Percentiles rank a stretch among this genome's conserved stretches.
phyloP scores from a whole-genome alignment of 1,140 invertebrate genomes.

The Pygmarrhopalites habei region DNA sequence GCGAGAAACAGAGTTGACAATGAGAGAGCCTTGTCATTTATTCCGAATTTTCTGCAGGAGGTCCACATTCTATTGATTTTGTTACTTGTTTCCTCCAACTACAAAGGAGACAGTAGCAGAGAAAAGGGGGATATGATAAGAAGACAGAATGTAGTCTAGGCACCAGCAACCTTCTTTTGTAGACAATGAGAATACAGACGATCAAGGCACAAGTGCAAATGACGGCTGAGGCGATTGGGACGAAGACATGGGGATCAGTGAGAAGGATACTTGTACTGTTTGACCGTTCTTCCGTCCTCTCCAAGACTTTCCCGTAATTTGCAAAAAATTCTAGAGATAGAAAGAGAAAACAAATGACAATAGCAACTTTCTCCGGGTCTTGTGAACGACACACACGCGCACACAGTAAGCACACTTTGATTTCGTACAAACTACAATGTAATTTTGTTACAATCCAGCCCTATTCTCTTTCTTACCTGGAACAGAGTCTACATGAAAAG shows the following conservation, averaged over 20 bases:
- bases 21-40: too few species aligned
- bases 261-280: constrained; percentile 11
- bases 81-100: too few species aligned
- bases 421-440: too few species aligned
- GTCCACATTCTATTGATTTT: too few species aligned
- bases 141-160: too few species aligned
- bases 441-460: too few species aligned
- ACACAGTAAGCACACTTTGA: too few species aligned
- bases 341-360: background rate
- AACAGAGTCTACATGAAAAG: constrained; percentile 27
- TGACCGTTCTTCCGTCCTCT: constrained; percentile 16
- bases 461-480: constrained; percentile 23
- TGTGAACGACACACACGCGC: too few species aligned
- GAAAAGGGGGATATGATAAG: background rate
- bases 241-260: constrained; percentile 32
- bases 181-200: constrained; percentile 33
- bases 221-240: constrained; percentile 34
- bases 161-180: constrained; percentile 28
- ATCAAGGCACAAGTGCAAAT: constrained; percentile 31
- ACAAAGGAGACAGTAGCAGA: too few species aligned
- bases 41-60: too few species aligned
- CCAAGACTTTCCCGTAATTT: constrained; percentile 32
- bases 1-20: too few species aligned
- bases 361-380: background rate
- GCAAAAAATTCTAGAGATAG: constrained; percentile 28